These are phyloP conservation scores for Pocillopora meandrina DNA, from an alignment of 92 coral and sea anemone species.

Conservation along the genomic window DNA sequence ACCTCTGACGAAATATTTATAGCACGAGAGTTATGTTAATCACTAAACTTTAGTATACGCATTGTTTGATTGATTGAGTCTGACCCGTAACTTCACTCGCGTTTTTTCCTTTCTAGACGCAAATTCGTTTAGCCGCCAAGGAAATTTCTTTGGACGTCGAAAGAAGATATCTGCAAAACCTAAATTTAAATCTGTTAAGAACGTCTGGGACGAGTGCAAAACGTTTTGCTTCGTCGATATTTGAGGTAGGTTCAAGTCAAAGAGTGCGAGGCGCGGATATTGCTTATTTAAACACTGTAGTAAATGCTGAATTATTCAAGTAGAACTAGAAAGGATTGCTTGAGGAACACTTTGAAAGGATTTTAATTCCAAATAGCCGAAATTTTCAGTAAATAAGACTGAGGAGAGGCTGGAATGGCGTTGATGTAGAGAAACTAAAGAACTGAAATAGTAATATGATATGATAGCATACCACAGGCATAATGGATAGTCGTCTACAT, in stretches of 20 bases:
- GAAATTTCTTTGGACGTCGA: background rate
- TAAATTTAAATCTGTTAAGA: background rate
- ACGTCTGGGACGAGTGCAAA: background rate
- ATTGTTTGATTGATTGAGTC: background rate
- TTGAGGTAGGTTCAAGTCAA: slow-evolving; percentile 12
- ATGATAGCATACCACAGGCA: background rate
- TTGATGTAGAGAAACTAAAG: slow-evolving; percentile 3
- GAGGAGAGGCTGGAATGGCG: background rate
- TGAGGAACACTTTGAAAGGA: background rate
- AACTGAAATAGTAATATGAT: background rate
- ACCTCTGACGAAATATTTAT: slow-evolving; percentile 12
- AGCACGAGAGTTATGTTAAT: slow-evolving; percentile 7
- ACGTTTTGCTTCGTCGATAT: background rate
- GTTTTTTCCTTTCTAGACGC: background rate
- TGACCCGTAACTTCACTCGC: background rate
- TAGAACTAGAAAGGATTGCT: background rate
- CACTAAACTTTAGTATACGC: background rate
- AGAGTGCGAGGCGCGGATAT: background rate
- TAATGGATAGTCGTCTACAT: background rate
- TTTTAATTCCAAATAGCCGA: background rate
- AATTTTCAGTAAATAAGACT: too few species aligned
- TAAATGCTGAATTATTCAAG: background rate
- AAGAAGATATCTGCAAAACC: background rate
- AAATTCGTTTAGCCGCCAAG: background rate
- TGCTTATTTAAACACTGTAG: background rate